These are phyloP conservation scores for Brachyopa scutellaris DNA, from an alignment of 2,888 invertebrate species.

Conservation along the genomic window DNA sequence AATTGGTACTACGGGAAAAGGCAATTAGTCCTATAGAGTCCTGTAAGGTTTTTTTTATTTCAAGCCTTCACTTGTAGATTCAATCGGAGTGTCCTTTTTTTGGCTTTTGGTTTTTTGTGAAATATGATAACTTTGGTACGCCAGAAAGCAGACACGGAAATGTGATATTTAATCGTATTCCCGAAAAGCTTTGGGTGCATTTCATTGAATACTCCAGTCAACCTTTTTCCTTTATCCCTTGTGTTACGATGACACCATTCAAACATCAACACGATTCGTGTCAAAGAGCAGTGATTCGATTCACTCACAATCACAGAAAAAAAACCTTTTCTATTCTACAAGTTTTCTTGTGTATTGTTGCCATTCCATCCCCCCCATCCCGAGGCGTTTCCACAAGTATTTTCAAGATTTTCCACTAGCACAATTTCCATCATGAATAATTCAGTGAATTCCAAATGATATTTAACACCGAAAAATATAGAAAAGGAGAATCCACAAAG, in stretches of 20 bases:
- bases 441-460: slow-evolving; percentile 66
- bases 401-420: slow-evolving; percentile 52
- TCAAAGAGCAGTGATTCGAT: slow-evolving; percentile 48
- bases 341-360: background rate
- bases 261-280: slow-evolving; percentile 6
- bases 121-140: too few relatives aligned
- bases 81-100: too few relatives aligned
- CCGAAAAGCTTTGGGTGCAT: too few relatives aligned
- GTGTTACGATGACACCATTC: slow-evolving; percentile 13
- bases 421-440: slow-evolving; percentile 59
- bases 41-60: too few relatives aligned
- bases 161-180: too few relatives aligned
- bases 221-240: slow-evolving; percentile 41
- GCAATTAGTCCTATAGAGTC: too few relatives aligned
- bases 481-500: slow-evolving; percentile 54
- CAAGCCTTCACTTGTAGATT: too few relatives aligned
- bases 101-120: too few relatives aligned
- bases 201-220: background rate
- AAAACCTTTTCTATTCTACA: slow-evolving; percentile 6
- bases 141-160: too few relatives aligned
- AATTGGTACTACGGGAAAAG: too few relatives aligned
- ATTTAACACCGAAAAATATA: slow-evolving; percentile 64
- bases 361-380: background rate
- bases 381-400: background rate
- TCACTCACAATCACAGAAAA: background rate